These are phyloP conservation scores for Amblyraja radiata DNA, from an alignment of 2,797 vertebrate species.

Conservation along the genomic window DNA sequence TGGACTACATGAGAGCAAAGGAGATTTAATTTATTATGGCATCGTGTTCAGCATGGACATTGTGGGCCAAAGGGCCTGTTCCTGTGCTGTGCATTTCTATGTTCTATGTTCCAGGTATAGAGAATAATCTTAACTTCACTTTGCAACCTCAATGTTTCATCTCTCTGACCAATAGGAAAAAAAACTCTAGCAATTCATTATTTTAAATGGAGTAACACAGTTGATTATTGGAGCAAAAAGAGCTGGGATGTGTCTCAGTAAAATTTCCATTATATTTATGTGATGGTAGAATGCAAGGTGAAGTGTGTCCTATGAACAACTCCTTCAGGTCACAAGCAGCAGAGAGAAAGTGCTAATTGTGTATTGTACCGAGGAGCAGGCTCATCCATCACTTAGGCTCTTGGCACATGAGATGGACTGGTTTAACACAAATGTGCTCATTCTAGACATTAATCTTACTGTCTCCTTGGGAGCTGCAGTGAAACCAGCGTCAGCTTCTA, in stretches of 20 bases:
- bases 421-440: constrained; percentile 9
- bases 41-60: too few relatives aligned
- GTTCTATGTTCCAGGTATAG: background rate
- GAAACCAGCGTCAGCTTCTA: background rate
- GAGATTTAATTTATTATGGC: too few relatives aligned
- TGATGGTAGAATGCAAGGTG: background rate
- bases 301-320: background rate
- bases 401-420: background rate
- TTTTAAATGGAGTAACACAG: background rate
- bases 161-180: background rate
- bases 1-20: too few relatives aligned
- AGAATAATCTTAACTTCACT: background rate
- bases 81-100: too few relatives aligned
- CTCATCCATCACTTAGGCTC: background rate
- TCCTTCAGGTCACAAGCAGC: background rate
- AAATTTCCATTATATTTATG: background rate
- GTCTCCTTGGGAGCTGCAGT: background rate
- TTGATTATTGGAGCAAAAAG: background rate
- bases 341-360: background rate
- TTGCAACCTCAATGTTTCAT: background rate
- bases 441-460: background rate
- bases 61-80: too few relatives aligned
- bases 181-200: background rate
- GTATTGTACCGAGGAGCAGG: background rate
- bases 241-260: background rate